A percentile compares a stretch with the other conserved stretches of the same genome.
Evolutionary conservation across 2,888 invertebrate genomes (phyloP).

Genomic region (Griposia aprilina): DNA sequence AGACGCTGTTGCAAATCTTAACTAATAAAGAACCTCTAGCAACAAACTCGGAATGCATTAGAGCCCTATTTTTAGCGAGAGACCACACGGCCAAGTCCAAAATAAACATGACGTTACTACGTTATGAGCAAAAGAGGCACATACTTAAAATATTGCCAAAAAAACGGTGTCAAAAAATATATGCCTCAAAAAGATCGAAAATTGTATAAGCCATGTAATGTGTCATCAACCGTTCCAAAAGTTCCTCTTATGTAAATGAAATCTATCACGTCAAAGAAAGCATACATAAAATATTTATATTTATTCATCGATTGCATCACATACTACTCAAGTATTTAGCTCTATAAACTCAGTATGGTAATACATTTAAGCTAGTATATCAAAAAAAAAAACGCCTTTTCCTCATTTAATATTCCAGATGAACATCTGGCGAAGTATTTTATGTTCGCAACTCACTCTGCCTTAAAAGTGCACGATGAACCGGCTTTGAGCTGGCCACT

Average conservation of each 20-base stretch:
- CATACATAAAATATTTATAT: constrained; percentile 43
- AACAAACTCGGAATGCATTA: constrained; percentile 10
- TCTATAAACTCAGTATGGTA: constrained; percentile 25
- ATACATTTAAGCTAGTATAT: constrained; percentile 47
- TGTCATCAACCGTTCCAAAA: constrained; percentile 21
- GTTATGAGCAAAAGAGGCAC: background rate
- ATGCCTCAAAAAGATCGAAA: constrained; percentile 15
- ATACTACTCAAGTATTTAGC: constrained; percentile 32
- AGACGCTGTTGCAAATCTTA: background rate
- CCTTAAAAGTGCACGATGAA: constrained; percentile 57
- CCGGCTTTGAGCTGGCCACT: constrained; percentile 45
- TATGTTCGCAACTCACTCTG: constrained; percentile 52
- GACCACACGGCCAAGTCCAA: constrained; percentile 36
- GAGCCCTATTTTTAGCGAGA: constrained; percentile 45
- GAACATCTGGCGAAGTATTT: constrained; percentile 67
- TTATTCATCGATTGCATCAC: constrained; percentile 56
- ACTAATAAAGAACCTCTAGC: background rate
- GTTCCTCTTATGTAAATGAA: constrained; percentile 42
- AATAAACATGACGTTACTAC: constrained; percentile 41
- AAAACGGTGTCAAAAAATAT: constrained; percentile 17
- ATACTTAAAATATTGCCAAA: too few species aligned
- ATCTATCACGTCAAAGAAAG: constrained; percentile 38
- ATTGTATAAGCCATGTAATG: constrained; percentile 26
- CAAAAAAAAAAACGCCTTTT: constrained; percentile 36
- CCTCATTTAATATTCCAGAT: constrained; percentile 54